Percentiles rank a stretch among this genome's conserved stretches.
Conservation (phyloP, 1,140 invertebrate species). For the Tetragnatha versicolor region DNA sequence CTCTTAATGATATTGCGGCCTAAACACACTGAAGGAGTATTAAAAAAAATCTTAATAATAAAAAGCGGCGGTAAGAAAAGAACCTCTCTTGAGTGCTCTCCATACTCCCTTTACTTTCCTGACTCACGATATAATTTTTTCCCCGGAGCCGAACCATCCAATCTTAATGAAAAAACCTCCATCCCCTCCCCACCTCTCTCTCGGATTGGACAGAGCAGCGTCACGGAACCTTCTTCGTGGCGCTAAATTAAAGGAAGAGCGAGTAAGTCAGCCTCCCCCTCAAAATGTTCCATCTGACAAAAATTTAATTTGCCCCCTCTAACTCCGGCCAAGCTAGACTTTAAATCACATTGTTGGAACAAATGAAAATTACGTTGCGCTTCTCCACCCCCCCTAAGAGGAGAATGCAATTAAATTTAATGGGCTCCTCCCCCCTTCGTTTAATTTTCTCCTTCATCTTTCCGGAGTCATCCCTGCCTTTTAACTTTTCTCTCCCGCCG, state of each 20-base stretch:
- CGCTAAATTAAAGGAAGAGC: conserved; percentile 37
- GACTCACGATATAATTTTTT: conserved; percentile 19
- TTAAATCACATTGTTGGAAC: conserved; percentile 53
- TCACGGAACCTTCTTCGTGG: conserved; percentile 30
- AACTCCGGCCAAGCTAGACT: conserved; percentile 33
- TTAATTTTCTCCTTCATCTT: not conserved
- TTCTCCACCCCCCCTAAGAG: too few species aligned
- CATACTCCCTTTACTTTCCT: not conserved
- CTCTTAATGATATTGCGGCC: conserved; percentile 52
- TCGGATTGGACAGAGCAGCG: conserved; percentile 19
- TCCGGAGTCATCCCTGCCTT: conserved; percentile 32
- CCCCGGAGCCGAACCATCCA: conserved; percentile 4
- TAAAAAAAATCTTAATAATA: conserved; percentile 19
- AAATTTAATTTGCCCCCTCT: conserved; percentile 52
- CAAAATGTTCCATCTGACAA: conserved; percentile 43
- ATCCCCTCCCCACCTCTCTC: too few species aligned
- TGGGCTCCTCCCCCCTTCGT: conserved; percentile 9
- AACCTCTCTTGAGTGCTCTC: conserved; percentile 9
- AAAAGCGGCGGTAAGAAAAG: conserved; percentile 43
- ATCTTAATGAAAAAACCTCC: conserved; percentile 49
- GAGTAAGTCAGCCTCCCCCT: conserved; percentile 30
- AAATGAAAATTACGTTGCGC: conserved; percentile 52
- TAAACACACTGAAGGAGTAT: conserved; percentile 35
- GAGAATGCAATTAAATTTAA: conserved; percentile 55
- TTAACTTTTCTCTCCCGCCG: conserved; percentile 43